Evolutionary conservation across 2,113 vertebrate genomes (phyloP).

Genomic region (Apus apus): DNA sequence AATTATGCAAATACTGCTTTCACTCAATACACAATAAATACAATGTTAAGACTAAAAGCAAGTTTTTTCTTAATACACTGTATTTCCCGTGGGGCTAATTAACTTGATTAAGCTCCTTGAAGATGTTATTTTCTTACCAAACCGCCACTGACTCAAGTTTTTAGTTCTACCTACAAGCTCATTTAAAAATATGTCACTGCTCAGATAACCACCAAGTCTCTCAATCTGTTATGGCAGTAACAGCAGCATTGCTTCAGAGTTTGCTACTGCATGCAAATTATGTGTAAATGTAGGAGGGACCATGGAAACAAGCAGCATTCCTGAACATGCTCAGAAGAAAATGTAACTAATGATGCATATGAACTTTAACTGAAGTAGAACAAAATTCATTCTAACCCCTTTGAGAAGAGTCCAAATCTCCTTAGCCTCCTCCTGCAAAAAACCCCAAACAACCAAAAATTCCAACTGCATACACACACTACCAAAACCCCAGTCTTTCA

Average conservation of each 20-base stretch:
- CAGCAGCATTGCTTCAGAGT: neutral
- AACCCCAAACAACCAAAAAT: neutral
- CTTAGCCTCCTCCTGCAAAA: neutral
- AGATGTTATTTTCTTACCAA: neutral
- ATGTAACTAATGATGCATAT: neutral
- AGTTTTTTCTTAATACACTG: neutral
- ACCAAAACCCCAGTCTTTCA: neutral
- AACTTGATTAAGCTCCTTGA: neutral
- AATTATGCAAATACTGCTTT: neutral
- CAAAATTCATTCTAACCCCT: neutral
- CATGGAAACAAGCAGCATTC: neutral
- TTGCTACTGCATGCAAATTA: constrained; percentile 3
- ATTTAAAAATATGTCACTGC: neutral
- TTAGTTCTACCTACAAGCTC: neutral
- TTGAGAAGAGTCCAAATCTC: neutral
- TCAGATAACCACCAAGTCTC: constrained; percentile 1
- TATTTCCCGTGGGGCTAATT: neutral
- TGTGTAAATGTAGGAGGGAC: neutral
- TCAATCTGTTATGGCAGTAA: neutral
- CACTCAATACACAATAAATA: neutral
- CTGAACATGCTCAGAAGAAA: neutral
- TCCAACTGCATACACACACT: neutral
- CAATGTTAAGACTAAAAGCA: neutral
- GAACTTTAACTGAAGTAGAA: neutral
- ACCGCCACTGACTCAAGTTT: neutral